Conservation (phyloP, 2,797 vertebrate species). For the Babyrousa celebensis region DNA sequence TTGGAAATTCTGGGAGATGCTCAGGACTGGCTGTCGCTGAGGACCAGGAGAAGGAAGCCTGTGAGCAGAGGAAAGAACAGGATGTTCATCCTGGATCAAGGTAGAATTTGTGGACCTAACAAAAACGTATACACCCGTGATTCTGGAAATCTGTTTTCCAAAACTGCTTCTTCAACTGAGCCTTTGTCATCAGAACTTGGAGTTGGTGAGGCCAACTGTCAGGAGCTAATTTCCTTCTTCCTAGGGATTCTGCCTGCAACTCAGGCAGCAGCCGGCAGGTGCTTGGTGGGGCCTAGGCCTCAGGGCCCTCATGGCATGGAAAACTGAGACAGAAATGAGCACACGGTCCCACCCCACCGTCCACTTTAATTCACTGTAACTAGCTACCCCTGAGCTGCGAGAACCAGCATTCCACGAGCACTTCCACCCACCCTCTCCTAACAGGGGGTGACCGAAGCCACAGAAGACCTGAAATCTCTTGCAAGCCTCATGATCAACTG, state of each 20-base stretch:
- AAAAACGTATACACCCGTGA: background rate
- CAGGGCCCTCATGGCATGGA: background rate
- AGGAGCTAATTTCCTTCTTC: conserved; percentile 74
- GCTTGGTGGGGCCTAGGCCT: background rate
- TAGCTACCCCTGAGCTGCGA: background rate
- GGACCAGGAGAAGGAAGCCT: background rate
- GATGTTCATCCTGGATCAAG: background rate
- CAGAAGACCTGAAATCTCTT: background rate
- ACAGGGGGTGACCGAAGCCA: background rate
- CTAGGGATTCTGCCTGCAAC: conserved; percentile 27
- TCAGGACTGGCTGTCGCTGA: background rate
- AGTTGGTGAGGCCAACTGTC: background rate
- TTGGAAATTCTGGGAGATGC: background rate
- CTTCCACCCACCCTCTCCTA: background rate
- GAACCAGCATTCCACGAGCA: background rate
- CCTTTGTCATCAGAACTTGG: background rate
- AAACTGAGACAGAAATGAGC: conserved; percentile 23
- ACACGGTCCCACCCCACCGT: background rate
- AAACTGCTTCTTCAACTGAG: conserved; percentile 1
- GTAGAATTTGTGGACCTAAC: background rate
- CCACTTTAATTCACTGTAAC: rapidly evolving
- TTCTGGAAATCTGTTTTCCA: background rate
- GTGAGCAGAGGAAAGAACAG: background rate
- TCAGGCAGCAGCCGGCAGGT: background rate
- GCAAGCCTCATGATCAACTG: background rate